phyloP scores from a whole-genome alignment of 2,888 invertebrate species.

The Cylloceria caligata region DNA sequence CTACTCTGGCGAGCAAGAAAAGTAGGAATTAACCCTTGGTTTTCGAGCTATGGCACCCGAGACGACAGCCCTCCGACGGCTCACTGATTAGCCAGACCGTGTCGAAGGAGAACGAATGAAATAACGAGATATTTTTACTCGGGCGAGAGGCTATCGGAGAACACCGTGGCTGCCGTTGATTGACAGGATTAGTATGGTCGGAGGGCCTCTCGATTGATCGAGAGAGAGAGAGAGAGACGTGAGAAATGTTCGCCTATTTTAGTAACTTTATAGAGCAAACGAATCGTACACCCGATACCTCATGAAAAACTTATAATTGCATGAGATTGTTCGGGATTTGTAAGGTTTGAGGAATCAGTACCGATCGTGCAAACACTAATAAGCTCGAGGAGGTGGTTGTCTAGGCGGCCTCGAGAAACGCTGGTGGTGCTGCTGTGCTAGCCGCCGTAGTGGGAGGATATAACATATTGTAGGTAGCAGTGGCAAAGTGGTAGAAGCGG shows the following conservation, averaged over 20 bases:
- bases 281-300: neutral
- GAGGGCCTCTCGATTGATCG: neutral
- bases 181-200: neutral
- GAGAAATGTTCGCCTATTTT: neutral
- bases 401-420: constrained; percentile 49
- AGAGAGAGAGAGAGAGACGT: too few species aligned
- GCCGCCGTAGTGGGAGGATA: constrained; percentile 3
- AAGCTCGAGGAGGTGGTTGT: constrained; percentile 37
- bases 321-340: constrained; percentile 13
- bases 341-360: neutral
- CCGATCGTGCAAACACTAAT: constrained; percentile 26
- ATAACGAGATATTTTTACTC: constrained; percentile 8
- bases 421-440: constrained; percentile 4
- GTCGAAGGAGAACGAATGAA: neutral
- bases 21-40: constrained; percentile 24
- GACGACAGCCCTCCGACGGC: constrained; percentile 1
- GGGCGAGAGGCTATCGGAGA: neutral
- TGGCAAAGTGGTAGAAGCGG: neutral
- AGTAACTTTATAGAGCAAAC: neutral
- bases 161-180: neutral
- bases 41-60: neutral
- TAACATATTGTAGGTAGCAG: constrained; percentile 35
- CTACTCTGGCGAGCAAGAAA: neutral
- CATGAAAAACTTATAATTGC: constrained; percentile 22
- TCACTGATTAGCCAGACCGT: constrained; percentile 16